Base-by-base conservation (phyloP, 2,797 vertebrate species). In the Lutjanus campechanus region DNA sequence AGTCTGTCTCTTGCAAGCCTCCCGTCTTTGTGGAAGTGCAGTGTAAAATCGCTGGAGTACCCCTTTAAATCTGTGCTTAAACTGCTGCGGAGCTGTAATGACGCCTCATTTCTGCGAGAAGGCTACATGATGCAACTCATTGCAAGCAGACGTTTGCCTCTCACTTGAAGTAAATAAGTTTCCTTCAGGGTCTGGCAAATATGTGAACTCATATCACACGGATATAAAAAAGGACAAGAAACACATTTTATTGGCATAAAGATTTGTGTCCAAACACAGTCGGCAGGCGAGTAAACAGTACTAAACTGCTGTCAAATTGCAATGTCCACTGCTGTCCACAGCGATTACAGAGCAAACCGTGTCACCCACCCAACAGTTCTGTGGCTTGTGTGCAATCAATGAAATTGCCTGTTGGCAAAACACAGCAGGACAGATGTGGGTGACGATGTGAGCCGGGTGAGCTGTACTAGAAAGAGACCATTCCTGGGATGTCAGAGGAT, bases 371-470 rank as follows among this genome's bases (percentile, higher is more conserved):
- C 73, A 76, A 56, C 73, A 71, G 67, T 61, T 55, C 68, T 66
- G 9, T n/a, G 58, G 72, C 41, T 46, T 19, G 55, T 67, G 56
- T 67, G 56, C 62, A 82, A 85, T 93, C 90, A 81, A 87, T 88
- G 43, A 78, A 69, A 82, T 65, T 64, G 77, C 64, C 85, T 70
- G 40, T 67, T 73, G 89, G 90, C 76, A 79, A 76, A 84, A 77
- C 51, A 46, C 69, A 89, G 85, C 83, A 25, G 87, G 67, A 82
- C 79, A 89, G 82, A 90, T 90, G 85, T 85, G 82, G 75, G 43
- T 19, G 82, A 64, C 13, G 29, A 36, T 67, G 78, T 47, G 76
- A 78, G 65, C 15, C 0, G 25, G 29, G 66, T 44, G 74, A 72
- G 73, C 59, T 72, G 75, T 68, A 82, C 88, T 83, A 76, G 85